Percentiles rank a stretch among this genome's conserved stretches.
These are phyloP conservation scores for Anniella stebbinsi DNA, from an alignment of 2,797 vertebrate genomes.

Conservation along the genomic window DNA sequence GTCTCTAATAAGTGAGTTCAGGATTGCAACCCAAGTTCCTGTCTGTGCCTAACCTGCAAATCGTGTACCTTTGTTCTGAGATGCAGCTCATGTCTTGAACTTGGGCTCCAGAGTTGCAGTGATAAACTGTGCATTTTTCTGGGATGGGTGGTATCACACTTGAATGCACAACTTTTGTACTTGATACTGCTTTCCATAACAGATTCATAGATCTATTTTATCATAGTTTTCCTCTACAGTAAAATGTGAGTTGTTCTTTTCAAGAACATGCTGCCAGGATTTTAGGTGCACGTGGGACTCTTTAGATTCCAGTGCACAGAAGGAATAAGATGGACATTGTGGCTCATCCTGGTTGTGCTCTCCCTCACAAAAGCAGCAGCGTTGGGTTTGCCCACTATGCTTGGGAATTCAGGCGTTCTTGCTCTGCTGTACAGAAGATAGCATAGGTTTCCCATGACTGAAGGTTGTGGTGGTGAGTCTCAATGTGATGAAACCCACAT, in stretches of 20 bases:
- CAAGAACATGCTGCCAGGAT: slow-evolving; percentile 60
- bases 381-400: background rate
- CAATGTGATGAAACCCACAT: background rate
- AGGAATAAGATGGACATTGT: slow-evolving; percentile 26
- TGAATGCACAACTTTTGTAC: background rate
- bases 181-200: slow-evolving; percentile 2
- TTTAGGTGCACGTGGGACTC: slow-evolving; percentile 56
- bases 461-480: background rate
- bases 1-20: background rate
- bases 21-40: background rate
- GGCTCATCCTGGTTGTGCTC: slow-evolving; percentile 46
- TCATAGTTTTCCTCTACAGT: slow-evolving; percentile 32
- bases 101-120: background rate
- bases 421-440: background rate
- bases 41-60: background rate
- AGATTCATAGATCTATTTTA: slow-evolving; percentile 47
- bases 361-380: slow-evolving; percentile 25
- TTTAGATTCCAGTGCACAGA: slow-evolving; percentile 58
- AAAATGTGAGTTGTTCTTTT: slow-evolving; percentile 43
- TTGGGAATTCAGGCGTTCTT: background rate
- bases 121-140: background rate
- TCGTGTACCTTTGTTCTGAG: background rate
- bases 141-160: background rate
- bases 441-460: background rate
- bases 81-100: background rate